Evolutionary conservation across 1,140 invertebrate genomes (phyloP).

Genomic region (Drosophila tani): DNA sequence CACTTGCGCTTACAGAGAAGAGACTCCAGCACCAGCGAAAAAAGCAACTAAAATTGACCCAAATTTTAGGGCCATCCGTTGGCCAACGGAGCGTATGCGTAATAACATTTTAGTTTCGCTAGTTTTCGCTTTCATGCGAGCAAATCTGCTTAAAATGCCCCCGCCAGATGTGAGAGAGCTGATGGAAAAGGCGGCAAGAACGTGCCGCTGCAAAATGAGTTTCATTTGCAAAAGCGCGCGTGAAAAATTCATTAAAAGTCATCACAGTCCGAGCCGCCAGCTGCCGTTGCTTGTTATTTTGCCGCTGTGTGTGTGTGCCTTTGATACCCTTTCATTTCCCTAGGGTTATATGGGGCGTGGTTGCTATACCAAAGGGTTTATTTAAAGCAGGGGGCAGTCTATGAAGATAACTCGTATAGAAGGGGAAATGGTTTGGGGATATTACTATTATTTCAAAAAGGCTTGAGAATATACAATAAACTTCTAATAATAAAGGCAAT

Average conservation of each 20-base stretch:
- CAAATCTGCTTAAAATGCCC: conserved; percentile 64
- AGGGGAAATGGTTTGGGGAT: too few species aligned
- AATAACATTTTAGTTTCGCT: conserved; percentile 81
- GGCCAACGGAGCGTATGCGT: conserved; percentile 74
- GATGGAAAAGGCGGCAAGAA: conserved; percentile 47
- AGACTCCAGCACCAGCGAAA: conserved; percentile 9
- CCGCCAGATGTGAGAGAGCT: conserved; percentile 30
- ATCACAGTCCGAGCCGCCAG: conserved; percentile 50
- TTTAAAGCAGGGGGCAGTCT: too few species aligned
- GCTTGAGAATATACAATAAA: too few species aligned
- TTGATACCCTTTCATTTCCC: conserved; percentile 18
- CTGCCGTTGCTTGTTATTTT: conserved; percentile 9
- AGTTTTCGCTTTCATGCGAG: conserved; percentile 79
- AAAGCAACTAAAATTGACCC: conserved; percentile 62
- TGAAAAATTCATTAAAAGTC: conserved; percentile 82
- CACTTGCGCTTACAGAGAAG: conserved; percentile 39
- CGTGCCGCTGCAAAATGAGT: conserved; percentile 81
- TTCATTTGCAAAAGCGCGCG: conserved; percentile 78
- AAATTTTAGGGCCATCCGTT: conserved; percentile 55
- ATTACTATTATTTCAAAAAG: too few species aligned
- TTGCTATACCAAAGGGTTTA: background rate
- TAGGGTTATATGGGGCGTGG: conserved; percentile 7
- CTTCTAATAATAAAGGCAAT: too few species aligned
- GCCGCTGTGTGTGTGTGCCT: background rate
- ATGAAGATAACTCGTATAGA: background rate